Evolutionary conservation across 1,140 invertebrate genomes (phyloP), one percentile per base, ranked within the genome.

Genomic region (Nasonia giraulti): DNA sequence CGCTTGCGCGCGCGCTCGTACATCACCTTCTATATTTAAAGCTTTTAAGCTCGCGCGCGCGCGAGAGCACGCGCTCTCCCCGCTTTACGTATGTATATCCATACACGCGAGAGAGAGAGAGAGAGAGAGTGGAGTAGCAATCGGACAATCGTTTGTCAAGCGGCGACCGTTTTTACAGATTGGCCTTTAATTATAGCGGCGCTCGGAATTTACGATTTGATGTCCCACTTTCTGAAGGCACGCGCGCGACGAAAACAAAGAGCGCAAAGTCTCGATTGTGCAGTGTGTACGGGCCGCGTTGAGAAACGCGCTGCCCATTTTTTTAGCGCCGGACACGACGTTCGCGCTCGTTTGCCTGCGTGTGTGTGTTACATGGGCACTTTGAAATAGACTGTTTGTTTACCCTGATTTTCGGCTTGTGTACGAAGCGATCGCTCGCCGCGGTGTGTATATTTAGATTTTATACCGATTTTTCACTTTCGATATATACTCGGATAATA

Each of bases 11-110:
- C 10, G 69, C 55, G 33, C 78, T 80, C 83, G 83, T 85, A 69
- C 73, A 76, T 80, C 83, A 85, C 83, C 69, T 85, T 85, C 82
- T 86, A 88, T 85, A 87, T 88, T 87, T 88, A 88, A 88, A 87
- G 86, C 86, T 87, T 87, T 87, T 87, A 87, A 87, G 87, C 86
- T 83, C 71, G 69, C 80, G 27, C 37, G 37, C 62, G 10, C 2
- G 47, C 33, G 31, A 47, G 23, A n/a, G 14, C 81, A 20, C 47
- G 50, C 80, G 20, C 23, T 71, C 80, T 83, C 76, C 47, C 62
- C 44, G 27, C 71, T 76, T 71, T 79, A 20, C 10, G 47, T 62
- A 62, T 44, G 44, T 17, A 69, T 78, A 71, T 83, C 80, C 55
- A 68, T 78, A 55, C 77, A 40, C 80, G 27, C 27, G 27, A 27